Evolutionary conservation across 2,888 invertebrate genomes (phyloP), one percentile per base, ranked within the genome.

Genomic region (Drosophila mayaguana): DNA sequence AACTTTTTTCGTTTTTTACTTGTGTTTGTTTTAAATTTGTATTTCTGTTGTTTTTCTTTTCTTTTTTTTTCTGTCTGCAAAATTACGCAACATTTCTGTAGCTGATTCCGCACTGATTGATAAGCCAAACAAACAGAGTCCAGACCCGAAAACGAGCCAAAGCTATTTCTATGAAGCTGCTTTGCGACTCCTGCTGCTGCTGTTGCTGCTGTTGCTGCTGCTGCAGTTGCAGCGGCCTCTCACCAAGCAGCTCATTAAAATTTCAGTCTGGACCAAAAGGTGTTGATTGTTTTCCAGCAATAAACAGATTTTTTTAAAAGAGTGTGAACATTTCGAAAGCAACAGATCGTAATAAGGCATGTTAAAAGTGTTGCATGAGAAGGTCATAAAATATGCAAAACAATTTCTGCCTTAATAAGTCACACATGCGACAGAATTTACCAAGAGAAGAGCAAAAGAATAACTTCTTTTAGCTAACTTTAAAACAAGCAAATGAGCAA

Each of bases 91-190:
- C 77, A 76, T 66, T 71, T 80, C 43, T 68, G 67, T 78, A 72
- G 59, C 72, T 73, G 69, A 80, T 81, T 74, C 78, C 80, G 70
- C 68, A 82, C 80, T 84, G 84, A 84, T 84, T 84, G 85, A 81
- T 82, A 81, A 81, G 72, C 79, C 54, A 78, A 78, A 83, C 68
- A 81, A 73, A 83, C 22, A 53, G 9, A 57, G 22, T 66, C 42
- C 14, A 38, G 56, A 48, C 48, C 51, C 62, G 4, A 69, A 65
- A 69, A 54, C 40, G 20, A 63, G 38, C 20, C n/a, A 7, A 63
- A 63, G 34, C 32, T 42, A 60, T 69, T 65, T 48, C 59, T 34
- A 59, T 59, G 45, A 28, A 20, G 57, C 66, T 71, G 53, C 11
- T 53, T 53, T 22, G 50, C 32, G 18, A 11, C 71, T 32, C 11